Base-by-base conservation (phyloP, 2,113 vertebrate genomes). In the Taxidea taxus region DNA sequence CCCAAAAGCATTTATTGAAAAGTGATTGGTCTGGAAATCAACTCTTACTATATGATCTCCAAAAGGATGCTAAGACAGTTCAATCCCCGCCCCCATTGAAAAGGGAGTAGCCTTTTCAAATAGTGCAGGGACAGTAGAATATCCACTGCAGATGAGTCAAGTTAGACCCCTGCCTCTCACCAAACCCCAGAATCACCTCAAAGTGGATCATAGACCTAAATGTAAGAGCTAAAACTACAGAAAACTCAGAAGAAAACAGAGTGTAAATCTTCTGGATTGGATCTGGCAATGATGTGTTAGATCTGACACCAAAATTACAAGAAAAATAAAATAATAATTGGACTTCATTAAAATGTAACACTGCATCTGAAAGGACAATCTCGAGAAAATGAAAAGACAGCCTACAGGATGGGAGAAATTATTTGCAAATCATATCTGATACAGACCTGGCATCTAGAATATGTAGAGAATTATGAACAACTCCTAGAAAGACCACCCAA, bases 251-350 rank as follows among this genome's bases (percentile, higher is more conserved):
- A 90, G 58, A 58, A 94, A 84, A 84, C n/a, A 34, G 58, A 37
- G 13, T 75, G n/a, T 56, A 66, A 51, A 75, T 93, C 44, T 85
- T 93, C 51, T 85, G 37, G 20, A 34, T 78, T 94, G 37, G 29
- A 83, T 92, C 92, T 56, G 81, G 51, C 37, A 64, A 29, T 94
- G 51, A 9, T 68, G 12, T 74, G 47, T 96, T 91, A 95, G 11
- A 77, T 92, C 77, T 70, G 11, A 78, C 18, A 44, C 23, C 34
- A 66, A 62, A 94, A 92, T 23, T 20, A 37, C 34, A 68, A 37
- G n/a, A 88, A 93, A 91, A 13, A 81, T n/a, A 89, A 90, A 62
- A 81, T 37, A 97, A 74, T 68, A 89, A 58, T 34, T 82, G 10
- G 20, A 87, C 39, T 84, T 93, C 44, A 93, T 88, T 54, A 74